phyloP scores from a whole-genome alignment of 2,113 vertebrate genomes.

The Rattus rattus region DNA sequence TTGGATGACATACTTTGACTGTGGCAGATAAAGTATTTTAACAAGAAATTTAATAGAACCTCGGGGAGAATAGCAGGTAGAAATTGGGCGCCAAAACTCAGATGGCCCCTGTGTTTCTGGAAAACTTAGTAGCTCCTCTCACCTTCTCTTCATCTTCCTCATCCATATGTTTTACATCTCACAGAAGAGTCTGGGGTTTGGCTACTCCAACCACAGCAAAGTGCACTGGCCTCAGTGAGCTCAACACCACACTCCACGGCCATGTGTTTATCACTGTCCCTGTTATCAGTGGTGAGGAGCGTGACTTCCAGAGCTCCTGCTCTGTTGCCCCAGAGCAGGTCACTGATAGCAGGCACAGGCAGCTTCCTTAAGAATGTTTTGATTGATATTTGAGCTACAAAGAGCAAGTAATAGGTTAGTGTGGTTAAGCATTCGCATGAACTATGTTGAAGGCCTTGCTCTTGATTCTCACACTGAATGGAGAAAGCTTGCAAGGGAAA shows the following conservation, averaged over 20 bases:
- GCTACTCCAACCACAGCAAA: not conserved
- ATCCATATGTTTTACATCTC: not conserved
- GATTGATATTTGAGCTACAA: not conserved
- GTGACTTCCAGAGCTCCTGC: not conserved
- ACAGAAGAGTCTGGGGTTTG: not conserved
- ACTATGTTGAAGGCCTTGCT: not conserved
- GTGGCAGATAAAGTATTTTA: not conserved
- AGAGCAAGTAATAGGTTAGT: not conserved
- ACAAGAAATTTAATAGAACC: not conserved
- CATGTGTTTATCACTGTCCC: not conserved
- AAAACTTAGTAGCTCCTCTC: not conserved
- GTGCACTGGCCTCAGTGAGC: not conserved
- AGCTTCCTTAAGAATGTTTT: conserved; percentile 10
- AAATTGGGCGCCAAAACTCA: not conserved
- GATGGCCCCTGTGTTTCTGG: not conserved
- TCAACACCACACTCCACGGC: not conserved
- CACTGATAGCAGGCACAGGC: not conserved
- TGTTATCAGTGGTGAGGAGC: not conserved
- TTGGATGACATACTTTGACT: not conserved
- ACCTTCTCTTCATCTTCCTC: not conserved
- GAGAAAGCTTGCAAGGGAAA: not conserved
- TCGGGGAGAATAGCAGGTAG: not conserved
- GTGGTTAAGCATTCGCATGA: not conserved
- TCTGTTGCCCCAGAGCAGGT: not conserved
- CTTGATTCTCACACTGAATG: not conserved